Percentiles rank a stretch among this genome's conserved stretches.
phyloP scores from a whole-genome alignment of 1,140 invertebrate species.

The Frieseomelitta varia region DNA sequence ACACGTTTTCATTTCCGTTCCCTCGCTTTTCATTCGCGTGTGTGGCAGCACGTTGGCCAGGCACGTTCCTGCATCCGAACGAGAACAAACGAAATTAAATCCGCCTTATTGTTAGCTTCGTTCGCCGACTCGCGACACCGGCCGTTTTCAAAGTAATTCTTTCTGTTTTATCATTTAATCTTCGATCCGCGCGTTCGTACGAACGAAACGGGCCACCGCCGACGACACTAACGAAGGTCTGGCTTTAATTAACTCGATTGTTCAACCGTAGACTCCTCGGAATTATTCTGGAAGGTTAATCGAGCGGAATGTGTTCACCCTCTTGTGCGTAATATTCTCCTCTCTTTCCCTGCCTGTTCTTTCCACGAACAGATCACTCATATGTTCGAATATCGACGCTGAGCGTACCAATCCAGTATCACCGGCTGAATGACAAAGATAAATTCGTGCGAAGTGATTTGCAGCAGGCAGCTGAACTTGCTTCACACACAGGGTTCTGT shows the following conservation, averaged over 20 bases:
- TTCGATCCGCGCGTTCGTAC: background rate
- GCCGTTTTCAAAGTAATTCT: background rate
- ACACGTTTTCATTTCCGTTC: too few species aligned
- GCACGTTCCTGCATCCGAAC: background rate
- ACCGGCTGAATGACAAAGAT: too few species aligned
- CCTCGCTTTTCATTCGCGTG: too few species aligned
- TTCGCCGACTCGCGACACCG: background rate
- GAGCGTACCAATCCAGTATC: background rate
- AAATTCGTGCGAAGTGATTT: background rate
- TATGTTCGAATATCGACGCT: background rate
- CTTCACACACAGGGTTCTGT: too few species aligned
- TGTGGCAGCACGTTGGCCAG: background rate
- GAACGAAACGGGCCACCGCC: conserved; percentile 2
- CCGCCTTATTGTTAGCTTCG: background rate
- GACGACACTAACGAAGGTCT: conserved; percentile 13
- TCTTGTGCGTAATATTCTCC: background rate
- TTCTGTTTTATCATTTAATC: conserved; percentile 29
- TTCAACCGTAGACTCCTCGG: conserved; percentile 23
- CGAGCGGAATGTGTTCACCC: conserved; percentile 36
- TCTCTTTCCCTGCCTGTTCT: background rate
- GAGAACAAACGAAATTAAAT: background rate
- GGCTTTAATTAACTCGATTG: conserved; percentile 59
- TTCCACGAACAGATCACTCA: background rate
- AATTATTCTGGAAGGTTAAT: conserved; percentile 51
- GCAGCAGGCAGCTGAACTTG: too few species aligned